phyloP scores from a whole-genome alignment of 2,888 invertebrate species.

The Trissonchulus sp. region DNA sequence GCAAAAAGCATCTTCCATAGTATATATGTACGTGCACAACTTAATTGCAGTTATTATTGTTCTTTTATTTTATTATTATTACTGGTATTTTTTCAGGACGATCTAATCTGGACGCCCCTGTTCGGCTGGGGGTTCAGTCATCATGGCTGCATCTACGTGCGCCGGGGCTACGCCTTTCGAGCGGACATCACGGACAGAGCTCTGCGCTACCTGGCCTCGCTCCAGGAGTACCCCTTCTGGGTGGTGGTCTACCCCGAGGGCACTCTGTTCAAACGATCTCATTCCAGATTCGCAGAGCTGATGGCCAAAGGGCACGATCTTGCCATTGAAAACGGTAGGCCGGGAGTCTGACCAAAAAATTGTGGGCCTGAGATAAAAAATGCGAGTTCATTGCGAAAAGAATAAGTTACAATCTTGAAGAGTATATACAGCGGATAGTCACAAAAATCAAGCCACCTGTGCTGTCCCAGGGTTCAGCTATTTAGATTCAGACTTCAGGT shows the following conservation, averaged over 20 bases:
- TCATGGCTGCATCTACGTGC: slow-evolving; percentile 59
- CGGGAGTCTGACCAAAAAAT: too few relatives aligned
- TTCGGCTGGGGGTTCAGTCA: slow-evolving; percentile 58
- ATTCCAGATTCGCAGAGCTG: not conserved
- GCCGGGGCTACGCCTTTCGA: slow-evolving; percentile 55
- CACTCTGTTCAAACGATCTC: slow-evolving; percentile 1
- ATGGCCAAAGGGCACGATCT: not conserved
- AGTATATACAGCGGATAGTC: too few relatives aligned
- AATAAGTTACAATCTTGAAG: too few relatives aligned
- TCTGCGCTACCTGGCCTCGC: slow-evolving; percentile 38
- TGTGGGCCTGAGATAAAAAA: too few relatives aligned
- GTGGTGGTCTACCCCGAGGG: slow-evolving; percentile 59
- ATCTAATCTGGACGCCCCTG: slow-evolving; percentile 46
- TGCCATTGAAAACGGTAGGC: not conserved
- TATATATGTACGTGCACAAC: too few relatives aligned
- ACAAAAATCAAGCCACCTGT: too few relatives aligned
- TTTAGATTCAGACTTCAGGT: too few relatives aligned
- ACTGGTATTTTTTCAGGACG: not conserved
- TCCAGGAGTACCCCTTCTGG: slow-evolving; percentile 53
- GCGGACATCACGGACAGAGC: slow-evolving; percentile 52
- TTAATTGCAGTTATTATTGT: too few relatives aligned
- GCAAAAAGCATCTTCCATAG: too few relatives aligned
- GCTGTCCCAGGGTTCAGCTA: too few relatives aligned
- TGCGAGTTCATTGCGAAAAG: too few relatives aligned
- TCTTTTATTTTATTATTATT: not conserved